Base-by-base conservation (phyloP, 2,113 vertebrate species). In the Tychaedon coryphoeus region DNA sequence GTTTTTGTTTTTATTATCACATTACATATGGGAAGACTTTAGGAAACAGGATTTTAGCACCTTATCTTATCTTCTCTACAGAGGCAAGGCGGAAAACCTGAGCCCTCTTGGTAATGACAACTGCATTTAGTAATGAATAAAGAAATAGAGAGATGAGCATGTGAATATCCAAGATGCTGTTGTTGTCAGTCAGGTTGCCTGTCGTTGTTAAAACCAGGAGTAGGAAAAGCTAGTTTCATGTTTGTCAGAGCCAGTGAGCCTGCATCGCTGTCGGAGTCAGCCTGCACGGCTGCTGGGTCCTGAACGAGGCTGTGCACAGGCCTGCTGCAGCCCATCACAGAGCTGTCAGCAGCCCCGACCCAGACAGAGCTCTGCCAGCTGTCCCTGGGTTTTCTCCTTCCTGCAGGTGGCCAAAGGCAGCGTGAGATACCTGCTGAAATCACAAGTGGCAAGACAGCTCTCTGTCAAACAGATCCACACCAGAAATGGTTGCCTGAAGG, bases 261-360 rank as follows among this genome's bases (percentile, higher is more conserved):
- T 36, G n/a, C 22, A 3, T 7, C 0, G 3, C 78, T 71, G 31
- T 51, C 0, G 3, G 79, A n/a, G 14, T 29, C 57, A 16, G 33
- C 20, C 56, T 17, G 33, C 11, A 0, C 1, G 31, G 70, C 42
- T 50, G 33, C 67, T 43, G 64, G 31, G 19, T 40, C 36, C 38
- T 31, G 48, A 4, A 12, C 7, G 60, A 15, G 15, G 61, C 65
- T 0, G 0, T 40, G 48, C 38, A 15, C 24, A 10, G 71, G 19
- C 7, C 6, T 2, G 20, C 71, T 86, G 25, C 56, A 82, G 62
- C 54, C 67, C 94, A 19, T 17, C 75, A 3, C 56, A 12, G 40
- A 48, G 43, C 86, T 56, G 53, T 6, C 48, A 33, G 40, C 0
- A 14, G 25, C 29, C 22, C 54, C 0, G 0, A 20, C 3, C 5